Base-by-base conservation (phyloP, 2,888 invertebrate genomes). In the Apamea crenata region DNA sequence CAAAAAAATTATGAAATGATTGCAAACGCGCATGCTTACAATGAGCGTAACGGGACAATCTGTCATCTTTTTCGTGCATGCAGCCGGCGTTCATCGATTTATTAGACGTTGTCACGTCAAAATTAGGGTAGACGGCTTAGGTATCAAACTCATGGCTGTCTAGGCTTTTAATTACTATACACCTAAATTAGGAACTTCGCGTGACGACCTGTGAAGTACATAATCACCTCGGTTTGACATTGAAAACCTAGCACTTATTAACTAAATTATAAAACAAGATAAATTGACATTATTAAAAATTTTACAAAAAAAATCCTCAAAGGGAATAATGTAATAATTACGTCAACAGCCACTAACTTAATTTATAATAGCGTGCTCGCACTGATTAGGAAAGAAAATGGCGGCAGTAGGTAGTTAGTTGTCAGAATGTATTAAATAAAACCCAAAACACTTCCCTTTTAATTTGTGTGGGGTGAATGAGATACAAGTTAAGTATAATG, bases 321-420 rank as follows among this genome's bases (percentile, higher is more conserved):
- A 63, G 29, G n/a, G 18, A 59, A 73, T 67, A 74, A 74, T 77
- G 21, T 74, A 83, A 71, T n/a, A 47, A 81, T 87, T 81, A 83
- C 79, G 80, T 78, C 80, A 81, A 67, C 83, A 65, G 8, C 66
- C 78, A 85, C 85, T 87, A 81, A 78, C 77, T 81, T 83, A 83
- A 87, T 87, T 87, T 85, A 89, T 63, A 50, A 78, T 87, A 74
- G 83, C 87, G 85, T 89, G 89, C 40, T 53, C 25, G 69, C 66
- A 70, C 65, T 84, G 85, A 84, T 85, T 87, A 77, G 59, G 25
- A 73, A 80, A 36, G 16, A 77, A 81, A 80, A 84, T 74, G 78
- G 78, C 47, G 7, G 21, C 25, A 6, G 18, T 1, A 18, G 56
- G 70, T 40, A 73, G 63, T 74, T 14, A 73, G 25, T 14, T 75